Conservation (phyloP, 1,140 invertebrate species). For the Drosophila elegans region DNA sequence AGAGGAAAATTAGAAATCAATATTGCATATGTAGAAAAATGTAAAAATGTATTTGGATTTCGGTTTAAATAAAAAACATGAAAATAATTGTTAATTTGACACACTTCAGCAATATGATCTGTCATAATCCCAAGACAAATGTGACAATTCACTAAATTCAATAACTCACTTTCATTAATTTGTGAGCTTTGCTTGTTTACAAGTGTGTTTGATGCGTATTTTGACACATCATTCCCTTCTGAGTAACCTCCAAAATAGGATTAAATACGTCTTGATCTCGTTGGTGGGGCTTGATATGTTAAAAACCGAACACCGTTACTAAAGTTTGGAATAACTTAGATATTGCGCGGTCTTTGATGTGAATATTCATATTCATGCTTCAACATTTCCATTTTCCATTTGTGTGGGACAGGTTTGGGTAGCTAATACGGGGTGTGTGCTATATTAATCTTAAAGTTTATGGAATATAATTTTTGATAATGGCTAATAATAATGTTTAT, state of each 20-base stretch:
- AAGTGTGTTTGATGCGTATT: slow-evolving; percentile 42
- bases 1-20: too few relatives aligned
- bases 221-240: slow-evolving; percentile 50
- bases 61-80: too few relatives aligned
- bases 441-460: slow-evolving; percentile 13
- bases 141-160: slow-evolving; percentile 25
- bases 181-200: slow-evolving; percentile 26
- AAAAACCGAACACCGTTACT: slow-evolving; percentile 47
- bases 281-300: slow-evolving; percentile 14
- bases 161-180: slow-evolving; percentile 28
- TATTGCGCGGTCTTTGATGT: slow-evolving; percentile 36
- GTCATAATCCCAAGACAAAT: slow-evolving; percentile 20
- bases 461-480: slow-evolving; percentile 1
- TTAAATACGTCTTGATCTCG: slow-evolving; percentile 36
- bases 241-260: slow-evolving; percentile 42
- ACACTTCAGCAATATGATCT: neutral
- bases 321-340: slow-evolving; percentile 13
- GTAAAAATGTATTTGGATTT: too few relatives aligned
- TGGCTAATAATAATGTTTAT: neutral
- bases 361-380: slow-evolving; percentile 38
- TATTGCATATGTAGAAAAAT: too few relatives aligned
- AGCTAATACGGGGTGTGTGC: slow-evolving; percentile 14
- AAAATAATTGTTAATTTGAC: neutral
- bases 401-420: slow-evolving; percentile 16
- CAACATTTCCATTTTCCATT: slow-evolving; percentile 5